A percentile compares a stretch with the other conserved stretches of the same genome.
phyloP scores from a whole-genome alignment of 2,797 vertebrate species.

The Mastacembelus armatus region DNA sequence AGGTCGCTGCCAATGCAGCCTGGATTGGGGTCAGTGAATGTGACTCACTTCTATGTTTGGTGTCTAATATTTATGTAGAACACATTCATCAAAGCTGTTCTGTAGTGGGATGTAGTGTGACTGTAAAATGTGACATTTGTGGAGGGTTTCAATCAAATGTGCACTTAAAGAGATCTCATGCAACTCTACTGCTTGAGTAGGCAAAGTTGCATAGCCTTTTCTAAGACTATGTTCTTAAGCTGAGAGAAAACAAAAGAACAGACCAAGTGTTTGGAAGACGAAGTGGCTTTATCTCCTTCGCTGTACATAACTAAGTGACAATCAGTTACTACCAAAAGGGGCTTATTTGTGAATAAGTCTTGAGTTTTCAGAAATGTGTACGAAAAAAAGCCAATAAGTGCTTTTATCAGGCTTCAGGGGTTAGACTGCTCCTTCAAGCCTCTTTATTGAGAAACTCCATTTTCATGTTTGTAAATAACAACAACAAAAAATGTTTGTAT shows the following conservation, averaged over 20 bases:
- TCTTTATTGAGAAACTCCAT: conserved; percentile 81
- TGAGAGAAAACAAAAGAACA: conserved; percentile 22
- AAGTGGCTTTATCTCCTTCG: conserved; percentile 30
- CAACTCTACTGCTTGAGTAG: not conserved
- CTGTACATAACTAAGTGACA: conserved; percentile 40
- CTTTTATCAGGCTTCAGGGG: conserved; percentile 79
- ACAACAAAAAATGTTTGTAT: conserved; percentile 89
- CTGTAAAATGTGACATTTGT: conserved; percentile 1
- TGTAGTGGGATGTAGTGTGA: not conserved
- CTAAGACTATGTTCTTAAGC: not conserved
- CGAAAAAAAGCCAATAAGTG: conserved; percentile 78
- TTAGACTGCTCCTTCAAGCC: conserved; percentile 78
- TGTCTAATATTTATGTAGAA: conserved; percentile 6
- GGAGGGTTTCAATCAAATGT: conserved; percentile 2
- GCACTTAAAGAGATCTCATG: not conserved
- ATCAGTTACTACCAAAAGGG: conserved; percentile 42
- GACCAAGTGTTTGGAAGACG: conserved; percentile 32
- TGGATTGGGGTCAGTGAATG: conserved; percentile 48
- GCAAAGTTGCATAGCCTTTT: not conserved
- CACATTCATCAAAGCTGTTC: conserved; percentile 5
- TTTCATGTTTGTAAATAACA: conserved; percentile 85
- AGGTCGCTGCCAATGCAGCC: too few species aligned
- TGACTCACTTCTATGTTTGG: conserved; percentile 23
- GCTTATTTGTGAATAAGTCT: conserved; percentile 22
- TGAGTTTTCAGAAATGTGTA: conserved; percentile 66